Conservation (phyloP, 2,113 vertebrate genomes). For the Pogona vitticeps region DNA sequence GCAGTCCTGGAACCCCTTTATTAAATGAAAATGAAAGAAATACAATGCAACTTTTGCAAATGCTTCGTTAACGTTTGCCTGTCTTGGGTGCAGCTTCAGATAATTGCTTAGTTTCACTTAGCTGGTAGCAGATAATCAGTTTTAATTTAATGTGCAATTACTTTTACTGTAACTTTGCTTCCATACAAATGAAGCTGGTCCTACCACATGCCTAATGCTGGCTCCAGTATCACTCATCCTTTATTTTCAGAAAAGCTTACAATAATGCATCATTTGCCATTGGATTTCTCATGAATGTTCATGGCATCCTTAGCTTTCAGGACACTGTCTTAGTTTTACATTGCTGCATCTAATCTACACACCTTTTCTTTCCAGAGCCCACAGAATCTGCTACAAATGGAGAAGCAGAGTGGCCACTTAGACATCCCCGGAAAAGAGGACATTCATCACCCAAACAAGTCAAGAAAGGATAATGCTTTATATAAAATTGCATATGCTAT, state of each 20-base stretch:
- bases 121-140: conserved; percentile 32
- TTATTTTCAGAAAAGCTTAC: conserved; percentile 36
- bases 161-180: conserved; percentile 38
- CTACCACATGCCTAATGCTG: conserved; percentile 29
- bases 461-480: too few relatives aligned
- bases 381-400: background rate
- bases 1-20: conserved; percentile 16
- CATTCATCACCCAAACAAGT: too few relatives aligned
- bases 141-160: conserved; percentile 47
- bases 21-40: conserved; percentile 40
- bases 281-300: background rate
- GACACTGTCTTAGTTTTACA: background rate
- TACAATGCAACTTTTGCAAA: background rate
- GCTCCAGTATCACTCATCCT: conserved; percentile 17
- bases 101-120: conserved; percentile 14
- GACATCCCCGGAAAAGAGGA: too few relatives aligned
- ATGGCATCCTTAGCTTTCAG: too few relatives aligned
- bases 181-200: conserved; percentile 40
- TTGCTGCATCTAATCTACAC: background rate
- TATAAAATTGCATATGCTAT: too few relatives aligned
- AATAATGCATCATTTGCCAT: conserved; percentile 28
- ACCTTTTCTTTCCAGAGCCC: background rate
- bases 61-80: background rate
- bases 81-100: conserved; percentile 1
- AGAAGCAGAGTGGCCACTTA: too few relatives aligned